A percentile compares a stretch with the other conserved stretches of the same genome.
Evolutionary conservation across 2,797 vertebrate species (phyloP).

Genomic region (Myotis daubentonii): DNA sequence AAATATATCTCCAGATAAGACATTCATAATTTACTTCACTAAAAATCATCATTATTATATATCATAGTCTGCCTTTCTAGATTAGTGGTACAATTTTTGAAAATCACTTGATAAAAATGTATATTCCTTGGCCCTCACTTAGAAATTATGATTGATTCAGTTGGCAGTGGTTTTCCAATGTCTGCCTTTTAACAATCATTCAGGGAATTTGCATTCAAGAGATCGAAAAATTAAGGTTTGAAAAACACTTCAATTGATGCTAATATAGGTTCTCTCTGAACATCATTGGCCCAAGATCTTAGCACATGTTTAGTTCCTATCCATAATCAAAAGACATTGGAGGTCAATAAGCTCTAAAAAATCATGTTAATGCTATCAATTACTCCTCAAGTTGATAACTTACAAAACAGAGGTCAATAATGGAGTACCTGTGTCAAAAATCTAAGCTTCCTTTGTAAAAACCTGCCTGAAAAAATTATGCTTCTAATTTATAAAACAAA

Average conservation of each 20-base stretch:
- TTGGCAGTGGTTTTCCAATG: neutral
- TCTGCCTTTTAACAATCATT: neutral
- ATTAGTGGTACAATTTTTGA: neutral
- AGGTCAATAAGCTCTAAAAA: neutral
- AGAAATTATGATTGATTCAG: neutral
- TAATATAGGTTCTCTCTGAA: neutral
- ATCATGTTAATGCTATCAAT: neutral
- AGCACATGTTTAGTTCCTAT: neutral
- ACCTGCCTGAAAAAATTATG: neutral
- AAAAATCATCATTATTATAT: neutral
- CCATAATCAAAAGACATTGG: neutral
- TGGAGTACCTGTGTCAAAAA: neutral
- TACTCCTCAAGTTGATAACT: neutral
- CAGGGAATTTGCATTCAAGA: neutral
- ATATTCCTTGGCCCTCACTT: neutral
- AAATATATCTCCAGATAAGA: neutral
- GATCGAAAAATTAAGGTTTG: neutral
- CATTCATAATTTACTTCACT: neutral
- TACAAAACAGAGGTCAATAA: neutral
- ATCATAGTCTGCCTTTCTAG: neutral
- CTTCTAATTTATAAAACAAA: slow-evolving; percentile 19
- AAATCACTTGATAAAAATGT: neutral
- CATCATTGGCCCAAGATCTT: neutral
- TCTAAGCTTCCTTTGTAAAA: neutral
- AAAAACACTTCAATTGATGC: neutral